Evolutionary conservation across 2,888 invertebrate genomes (phyloP).

Genomic region (Danaus chrysippus): DNA sequence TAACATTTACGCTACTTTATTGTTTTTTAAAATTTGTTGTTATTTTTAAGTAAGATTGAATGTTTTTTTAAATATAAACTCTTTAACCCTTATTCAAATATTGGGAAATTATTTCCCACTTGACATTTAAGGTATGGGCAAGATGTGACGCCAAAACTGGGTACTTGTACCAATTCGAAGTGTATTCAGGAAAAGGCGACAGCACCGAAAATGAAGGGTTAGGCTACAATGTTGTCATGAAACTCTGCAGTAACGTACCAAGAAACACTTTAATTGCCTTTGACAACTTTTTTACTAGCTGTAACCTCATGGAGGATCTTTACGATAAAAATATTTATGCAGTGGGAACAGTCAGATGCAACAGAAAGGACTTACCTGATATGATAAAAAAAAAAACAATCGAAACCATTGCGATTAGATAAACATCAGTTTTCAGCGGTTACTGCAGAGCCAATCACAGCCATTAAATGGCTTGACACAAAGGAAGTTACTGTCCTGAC

Average conservation of each 20-base stretch:
- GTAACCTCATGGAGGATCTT: slow-evolving; percentile 34
- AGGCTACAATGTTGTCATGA: slow-evolving; percentile 31
- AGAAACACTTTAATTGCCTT: slow-evolving; percentile 38
- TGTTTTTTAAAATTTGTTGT: too few species aligned
- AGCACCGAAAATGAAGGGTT: slow-evolving; percentile 32
- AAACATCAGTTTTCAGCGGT: slow-evolving; percentile 37
- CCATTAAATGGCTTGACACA: slow-evolving; percentile 39
- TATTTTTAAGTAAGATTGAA: too few species aligned
- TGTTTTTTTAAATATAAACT: too few species aligned
- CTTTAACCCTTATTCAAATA: too few species aligned
- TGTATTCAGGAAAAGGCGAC: slow-evolving; percentile 37
- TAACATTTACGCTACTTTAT: too few species aligned
- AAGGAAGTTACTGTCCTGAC: slow-evolving; percentile 35
- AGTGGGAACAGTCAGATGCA: slow-evolving; percentile 38
- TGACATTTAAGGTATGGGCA: slow-evolving; percentile 21
- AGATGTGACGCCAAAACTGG: slow-evolving; percentile 29
- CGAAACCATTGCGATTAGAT: slow-evolving; percentile 33
- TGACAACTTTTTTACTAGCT: slow-evolving; percentile 41
- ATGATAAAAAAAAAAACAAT: slow-evolving; percentile 34
- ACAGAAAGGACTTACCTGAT: slow-evolving; percentile 37
- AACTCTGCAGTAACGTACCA: slow-evolving; percentile 27
- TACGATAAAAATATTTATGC: slow-evolving; percentile 35
- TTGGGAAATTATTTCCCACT: too few species aligned
- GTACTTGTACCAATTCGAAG: slow-evolving; percentile 35
- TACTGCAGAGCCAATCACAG: slow-evolving; percentile 34